Evolutionary conservation across 2,113 vertebrate species (phyloP).

Genomic region (Empidonax alnorum): DNA sequence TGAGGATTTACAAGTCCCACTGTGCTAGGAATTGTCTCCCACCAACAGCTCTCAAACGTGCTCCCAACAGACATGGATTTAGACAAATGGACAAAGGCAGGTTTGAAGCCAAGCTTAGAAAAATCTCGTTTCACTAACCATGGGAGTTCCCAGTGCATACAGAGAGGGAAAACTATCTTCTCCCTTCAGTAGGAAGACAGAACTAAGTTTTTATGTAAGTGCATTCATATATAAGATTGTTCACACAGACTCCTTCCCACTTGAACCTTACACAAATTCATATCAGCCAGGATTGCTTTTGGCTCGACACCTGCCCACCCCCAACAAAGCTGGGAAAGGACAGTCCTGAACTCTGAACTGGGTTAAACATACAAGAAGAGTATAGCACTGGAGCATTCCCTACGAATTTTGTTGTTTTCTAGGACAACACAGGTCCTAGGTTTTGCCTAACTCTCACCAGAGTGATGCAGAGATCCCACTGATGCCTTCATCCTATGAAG

Average conservation of each 20-base stretch:
- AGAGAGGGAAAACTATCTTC: not conserved
- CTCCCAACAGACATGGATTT: not conserved
- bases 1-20: not conserved
- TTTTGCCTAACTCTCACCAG: not conserved
- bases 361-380: not conserved
- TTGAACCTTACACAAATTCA: not conserved
- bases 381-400: accelerated
- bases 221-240: not conserved
- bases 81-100: not conserved
- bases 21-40: not conserved
- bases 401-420: not conserved
- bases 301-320: not conserved
- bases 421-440: not conserved
- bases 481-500: not conserved
- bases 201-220: not conserved
- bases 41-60: not conserved
- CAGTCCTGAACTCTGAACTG: not conserved
- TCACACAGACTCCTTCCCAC: not conserved
- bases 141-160: not conserved
- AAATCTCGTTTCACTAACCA: not conserved
- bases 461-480: not conserved
- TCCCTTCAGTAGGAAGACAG: not conserved
- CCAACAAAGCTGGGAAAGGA: not conserved
- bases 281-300: not conserved
- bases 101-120: not conserved